These are phyloP conservation scores for Neomicropteryx cornuta DNA, from an alignment of 1,140 invertebrate genomes.

Conservation along the genomic window DNA sequence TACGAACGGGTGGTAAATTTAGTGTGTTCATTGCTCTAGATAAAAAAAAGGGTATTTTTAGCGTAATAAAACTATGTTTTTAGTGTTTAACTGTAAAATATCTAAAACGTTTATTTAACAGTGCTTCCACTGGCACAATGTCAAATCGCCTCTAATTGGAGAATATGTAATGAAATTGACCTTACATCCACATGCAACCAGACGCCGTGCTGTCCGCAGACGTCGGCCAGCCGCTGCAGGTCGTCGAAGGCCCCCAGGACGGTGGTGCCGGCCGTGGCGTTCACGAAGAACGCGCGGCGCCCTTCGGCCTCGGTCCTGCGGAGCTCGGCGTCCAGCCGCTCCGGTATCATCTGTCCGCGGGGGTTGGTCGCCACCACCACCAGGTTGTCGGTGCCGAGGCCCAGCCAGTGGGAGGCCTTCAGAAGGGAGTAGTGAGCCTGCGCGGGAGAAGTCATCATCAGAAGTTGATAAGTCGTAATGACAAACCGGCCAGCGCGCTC, in stretches of 20 bases:
- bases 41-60: too few relatives aligned
- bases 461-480: too few relatives aligned
- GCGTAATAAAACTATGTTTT: too few relatives aligned
- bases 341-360: slow-evolving; percentile 50
- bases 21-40: too few relatives aligned
- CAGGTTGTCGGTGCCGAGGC: slow-evolving; percentile 67
- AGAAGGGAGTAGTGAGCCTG: slow-evolving; percentile 80
- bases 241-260: slow-evolving; percentile 81
- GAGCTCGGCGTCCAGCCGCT: slow-evolving; percentile 45
- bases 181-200: slow-evolving; percentile 84
- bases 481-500: too few relatives aligned
- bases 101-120: too few relatives aligned
- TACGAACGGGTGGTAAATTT: too few relatives aligned
- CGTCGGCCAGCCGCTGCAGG: slow-evolving; percentile 55
- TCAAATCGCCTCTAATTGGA: too few relatives aligned
- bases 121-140: too few relatives aligned
- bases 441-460: too few relatives aligned
- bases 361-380: slow-evolving; percentile 55
- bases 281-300: slow-evolving; percentile 54
- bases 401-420: slow-evolving; percentile 70
- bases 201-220: slow-evolving; percentile 49
- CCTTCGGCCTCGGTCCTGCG: slow-evolving; percentile 30
- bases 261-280: slow-evolving; percentile 64
- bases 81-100: too few relatives aligned
- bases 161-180: slow-evolving; percentile 11